phyloP scores from a whole-genome alignment of 2,113 vertebrate genomes.

The Aix galericulata region DNA sequence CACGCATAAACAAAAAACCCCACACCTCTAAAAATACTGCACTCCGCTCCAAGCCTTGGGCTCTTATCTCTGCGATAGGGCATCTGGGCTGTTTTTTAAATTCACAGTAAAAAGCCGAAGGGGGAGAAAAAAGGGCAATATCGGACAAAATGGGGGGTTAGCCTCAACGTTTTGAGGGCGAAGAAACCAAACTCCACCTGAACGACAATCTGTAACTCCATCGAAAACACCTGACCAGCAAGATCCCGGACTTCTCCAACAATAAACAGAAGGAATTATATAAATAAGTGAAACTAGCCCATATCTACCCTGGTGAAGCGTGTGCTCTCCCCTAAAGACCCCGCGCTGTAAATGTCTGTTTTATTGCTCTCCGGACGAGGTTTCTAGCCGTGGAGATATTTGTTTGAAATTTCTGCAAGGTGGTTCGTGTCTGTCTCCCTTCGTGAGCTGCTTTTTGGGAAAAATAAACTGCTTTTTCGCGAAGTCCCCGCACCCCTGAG shows the following conservation, averaged over 20 bases:
- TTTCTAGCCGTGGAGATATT: neutral
- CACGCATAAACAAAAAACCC: neutral
- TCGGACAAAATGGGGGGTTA: accelerated
- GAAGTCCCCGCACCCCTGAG: neutral
- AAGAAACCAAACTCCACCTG: neutral
- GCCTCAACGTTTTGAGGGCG: neutral
- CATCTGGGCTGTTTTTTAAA: neutral
- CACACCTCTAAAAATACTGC: constrained; percentile 53
- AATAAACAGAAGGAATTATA: neutral
- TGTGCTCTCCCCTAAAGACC: neutral
- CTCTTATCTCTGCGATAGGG: constrained; percentile 1
- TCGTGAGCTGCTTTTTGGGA: neutral
- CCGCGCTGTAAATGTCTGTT: neutral
- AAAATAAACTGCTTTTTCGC: neutral
- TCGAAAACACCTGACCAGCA: neutral
- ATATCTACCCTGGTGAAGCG: neutral
- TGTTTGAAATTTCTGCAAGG: constrained; percentile 41
- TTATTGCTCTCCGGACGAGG: constrained; percentile 7
- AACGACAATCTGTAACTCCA: neutral
- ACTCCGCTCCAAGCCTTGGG: neutral
- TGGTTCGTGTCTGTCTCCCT: constrained; percentile 30
- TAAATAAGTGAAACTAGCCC: accelerated
- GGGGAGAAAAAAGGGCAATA: neutral
- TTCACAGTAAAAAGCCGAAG: neutral
- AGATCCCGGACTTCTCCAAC: neutral